These are phyloP conservation scores for Adelges cooleyi DNA, from an alignment of 1,140 invertebrate species.

Conservation along the genomic window DNA sequence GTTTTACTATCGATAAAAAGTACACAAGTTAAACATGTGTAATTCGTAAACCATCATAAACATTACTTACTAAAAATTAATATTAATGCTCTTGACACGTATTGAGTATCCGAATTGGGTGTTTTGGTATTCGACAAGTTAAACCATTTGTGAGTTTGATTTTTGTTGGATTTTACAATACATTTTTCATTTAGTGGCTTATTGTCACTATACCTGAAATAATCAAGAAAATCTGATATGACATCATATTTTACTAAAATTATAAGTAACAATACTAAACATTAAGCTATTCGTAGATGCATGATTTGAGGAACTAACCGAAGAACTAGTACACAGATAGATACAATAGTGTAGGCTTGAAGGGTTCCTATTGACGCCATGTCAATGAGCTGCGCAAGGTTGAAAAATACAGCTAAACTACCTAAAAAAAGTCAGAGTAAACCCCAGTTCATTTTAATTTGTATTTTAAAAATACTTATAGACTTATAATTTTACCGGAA, in stretches of 20 bases:
- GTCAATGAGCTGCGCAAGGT: slow-evolving; percentile 76
- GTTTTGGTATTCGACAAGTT: slow-evolving; percentile 3
- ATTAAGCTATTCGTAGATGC: no score
- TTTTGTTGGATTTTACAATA: neutral
- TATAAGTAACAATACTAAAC: neutral
- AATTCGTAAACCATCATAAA: neutral
- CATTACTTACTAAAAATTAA: neutral
- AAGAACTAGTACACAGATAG: slow-evolving; percentile 73
- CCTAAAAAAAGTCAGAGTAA: slow-evolving; percentile 42
- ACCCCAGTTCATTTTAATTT: neutral
- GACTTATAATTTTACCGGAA: slow-evolving; percentile 30
- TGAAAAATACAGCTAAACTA: slow-evolving; percentile 73
- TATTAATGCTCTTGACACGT: neutral
- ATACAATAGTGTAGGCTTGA: slow-evolving; percentile 83
- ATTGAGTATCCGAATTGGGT: slow-evolving; percentile 2
- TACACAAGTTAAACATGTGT: neutral
- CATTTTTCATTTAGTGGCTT: neutral
- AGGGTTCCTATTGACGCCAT: slow-evolving; percentile 94
- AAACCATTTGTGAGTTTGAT: neutral
- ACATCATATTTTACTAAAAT: neutral
- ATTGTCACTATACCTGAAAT: neutral
- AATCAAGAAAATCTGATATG: neutral
- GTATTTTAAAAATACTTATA: neutral
- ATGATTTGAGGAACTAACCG: slow-evolving; percentile 49
- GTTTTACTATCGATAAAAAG: neutral